Evolutionary conservation across 2,113 vertebrate species (phyloP), one percentile per base, ranked within the genome.

Genomic region (Symphodus melops): DNA sequence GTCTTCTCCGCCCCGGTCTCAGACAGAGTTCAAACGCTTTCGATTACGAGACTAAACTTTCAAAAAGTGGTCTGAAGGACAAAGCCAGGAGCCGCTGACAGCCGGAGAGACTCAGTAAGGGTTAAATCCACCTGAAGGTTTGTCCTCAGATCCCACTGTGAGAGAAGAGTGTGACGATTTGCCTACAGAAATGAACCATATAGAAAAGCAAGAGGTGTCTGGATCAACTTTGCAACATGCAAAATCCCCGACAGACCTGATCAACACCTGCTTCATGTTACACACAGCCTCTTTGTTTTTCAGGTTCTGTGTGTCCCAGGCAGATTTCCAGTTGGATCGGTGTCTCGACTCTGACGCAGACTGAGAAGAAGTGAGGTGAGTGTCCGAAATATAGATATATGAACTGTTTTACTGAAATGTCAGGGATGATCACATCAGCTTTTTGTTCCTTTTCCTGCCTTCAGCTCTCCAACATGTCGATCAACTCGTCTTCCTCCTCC

Each of bases 121-220:
- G 42, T 44, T 4, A 44, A 10, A 14, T 44, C 2, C 1, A 44
- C 42, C 2, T 44, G 1, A 2, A 44, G 9, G 11, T 49, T 9
- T n/a, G 17, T n/a, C 5, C 1, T 49, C 14, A 8, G 46, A 17
- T 49, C 46, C 17, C 5, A 1, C 46, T 19, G 6, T 7, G n/a
- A 19, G 10, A 6, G 8, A 8, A n/a, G 7, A n/a, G 17, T 9
- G 8, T n/a, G 46, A 49, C 17, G n/a, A 71, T 72, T 62, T 72
- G 56, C 58, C 48, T 72, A 9, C 19, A 41, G 16, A 59, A 67
- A 57, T 75, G 4, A 67, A 52, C 53, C 33, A 2, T 52, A 17
- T 8, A 16, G 19, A 42, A 51, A 42, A 51, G n/a, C 14, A 14
- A 57, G n/a, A 49, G 1, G 8, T 8, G 13, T 28, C 48, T 39